Percentiles rank a stretch among this genome's conserved stretches.
phyloP scores from a whole-genome alignment of 2,797 vertebrate genomes.

The Gambelia wislizenii region DNA sequence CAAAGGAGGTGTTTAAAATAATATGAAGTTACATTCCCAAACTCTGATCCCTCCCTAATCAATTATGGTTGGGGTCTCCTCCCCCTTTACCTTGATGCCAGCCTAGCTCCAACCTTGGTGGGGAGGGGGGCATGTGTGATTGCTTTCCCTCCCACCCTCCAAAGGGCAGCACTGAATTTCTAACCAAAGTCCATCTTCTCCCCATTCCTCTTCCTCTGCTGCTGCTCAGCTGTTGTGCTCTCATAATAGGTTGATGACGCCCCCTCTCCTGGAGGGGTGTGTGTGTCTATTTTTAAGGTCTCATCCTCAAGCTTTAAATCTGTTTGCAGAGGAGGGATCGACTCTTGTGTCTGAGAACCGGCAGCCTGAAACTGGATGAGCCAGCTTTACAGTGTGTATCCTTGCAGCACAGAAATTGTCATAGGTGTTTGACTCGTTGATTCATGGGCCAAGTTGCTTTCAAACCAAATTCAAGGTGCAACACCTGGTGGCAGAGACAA shows the following conservation, averaged over 20 bases:
- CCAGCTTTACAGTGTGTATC: no score
- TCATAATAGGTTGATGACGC: neutral
- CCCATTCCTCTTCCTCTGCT: neutral
- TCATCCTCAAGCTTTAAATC: neutral
- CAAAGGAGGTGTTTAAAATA: neutral
- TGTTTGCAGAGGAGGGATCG: neutral
- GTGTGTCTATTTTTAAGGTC: neutral
- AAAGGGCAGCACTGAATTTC: neutral
- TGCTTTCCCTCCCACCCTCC: neutral
- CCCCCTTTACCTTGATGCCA: neutral
- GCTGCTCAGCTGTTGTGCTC: neutral
- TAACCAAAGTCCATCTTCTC: neutral
- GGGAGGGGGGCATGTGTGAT: no score
- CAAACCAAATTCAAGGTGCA: no score
- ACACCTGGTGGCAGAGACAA: no score
- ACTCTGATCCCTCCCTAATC: no score
- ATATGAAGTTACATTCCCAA: no score
- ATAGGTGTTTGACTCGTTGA: no score
- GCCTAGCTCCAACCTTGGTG: neutral
- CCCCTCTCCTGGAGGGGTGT: neutral
- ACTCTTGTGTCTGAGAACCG: no score
- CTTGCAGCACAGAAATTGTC: no score
- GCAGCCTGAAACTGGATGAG: no score
- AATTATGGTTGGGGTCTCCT: neutral
- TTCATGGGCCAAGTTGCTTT: no score